These are phyloP conservation scores for Thera britannica DNA, from an alignment of 2,888 invertebrate species.

Conservation along the genomic window DNA sequence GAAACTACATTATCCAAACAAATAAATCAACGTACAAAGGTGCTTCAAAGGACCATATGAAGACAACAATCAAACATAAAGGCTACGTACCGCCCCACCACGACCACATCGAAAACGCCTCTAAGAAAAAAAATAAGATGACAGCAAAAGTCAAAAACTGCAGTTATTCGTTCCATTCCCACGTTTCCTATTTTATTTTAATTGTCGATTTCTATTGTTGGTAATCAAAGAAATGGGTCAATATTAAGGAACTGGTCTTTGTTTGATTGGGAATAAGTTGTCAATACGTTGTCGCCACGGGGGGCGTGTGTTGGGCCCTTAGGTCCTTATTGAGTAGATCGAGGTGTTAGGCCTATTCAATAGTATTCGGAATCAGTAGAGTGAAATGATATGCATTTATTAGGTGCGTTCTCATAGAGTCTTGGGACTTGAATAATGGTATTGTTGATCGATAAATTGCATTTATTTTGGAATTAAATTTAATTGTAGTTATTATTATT, in stretches of 20 bases:
- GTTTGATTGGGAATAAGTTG: conserved; percentile 82
- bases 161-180: conserved; percentile 72
- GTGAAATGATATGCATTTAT: conserved; percentile 83
- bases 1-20: conserved; percentile 32
- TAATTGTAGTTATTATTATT: background rate
- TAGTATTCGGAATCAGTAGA: conserved; percentile 68
- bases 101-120: conserved; percentile 55
- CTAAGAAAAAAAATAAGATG: conserved; percentile 63
- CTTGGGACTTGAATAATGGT: conserved; percentile 25
- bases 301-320: conserved; percentile 59
- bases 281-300: conserved; percentile 70
- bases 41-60: conserved; percentile 46
- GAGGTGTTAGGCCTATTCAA: conserved; percentile 50
- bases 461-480: background rate
- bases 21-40: conserved; percentile 51
- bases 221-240: conserved; percentile 81
- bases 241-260: conserved; percentile 73
- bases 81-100: conserved; percentile 62
- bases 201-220: conserved; percentile 77
- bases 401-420: conserved; percentile 70
- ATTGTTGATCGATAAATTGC: conserved; percentile 28
- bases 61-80: conserved; percentile 60
- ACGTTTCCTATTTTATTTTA: conserved; percentile 79
- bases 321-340: conserved; percentile 23
- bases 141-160: conserved; percentile 70